phyloP scores from a whole-genome alignment of 1,140 invertebrate species.

The Tribolium madens region DNA sequence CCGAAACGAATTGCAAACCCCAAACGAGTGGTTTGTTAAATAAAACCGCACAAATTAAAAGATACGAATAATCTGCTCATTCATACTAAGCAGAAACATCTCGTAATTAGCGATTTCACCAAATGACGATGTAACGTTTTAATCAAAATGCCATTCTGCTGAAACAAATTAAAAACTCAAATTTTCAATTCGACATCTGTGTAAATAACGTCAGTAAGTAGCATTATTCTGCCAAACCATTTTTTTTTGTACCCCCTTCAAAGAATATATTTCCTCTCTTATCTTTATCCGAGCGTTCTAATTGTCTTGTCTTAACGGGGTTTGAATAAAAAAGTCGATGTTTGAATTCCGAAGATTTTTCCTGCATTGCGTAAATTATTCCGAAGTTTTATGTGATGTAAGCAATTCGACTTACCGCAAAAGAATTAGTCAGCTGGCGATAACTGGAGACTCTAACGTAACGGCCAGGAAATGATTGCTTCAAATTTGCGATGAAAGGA shows the following conservation, averaged over 20 bases:
- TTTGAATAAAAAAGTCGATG: not conserved
- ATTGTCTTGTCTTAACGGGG: constrained; percentile 1
- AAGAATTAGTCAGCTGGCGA: constrained; percentile 44
- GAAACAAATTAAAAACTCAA: no score
- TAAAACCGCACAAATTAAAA: constrained; percentile 30
- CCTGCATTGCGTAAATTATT: constrained; percentile 33
- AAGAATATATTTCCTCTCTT: constrained; percentile 8
- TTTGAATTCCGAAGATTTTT: constrained; percentile 22
- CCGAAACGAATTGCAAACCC: not conserved
- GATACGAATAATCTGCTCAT: constrained; percentile 21
- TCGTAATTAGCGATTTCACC: constrained; percentile 10
- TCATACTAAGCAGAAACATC: not conserved
- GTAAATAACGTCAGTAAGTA: constrained; percentile 4
- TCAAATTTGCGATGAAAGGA: constrained; percentile 44
- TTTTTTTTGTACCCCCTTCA: not conserved
- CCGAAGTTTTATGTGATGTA: constrained; percentile 39
- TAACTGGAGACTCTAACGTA: constrained; percentile 34
- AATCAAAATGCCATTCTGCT: no score
- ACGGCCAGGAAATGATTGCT: constrained; percentile 41
- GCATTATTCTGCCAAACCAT: not conserved
- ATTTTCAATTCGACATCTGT: not conserved
- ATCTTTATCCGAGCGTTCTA: not conserved
- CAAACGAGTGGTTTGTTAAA: constrained; percentile 9
- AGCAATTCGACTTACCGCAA: constrained; percentile 40
- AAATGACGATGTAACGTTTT: not conserved